phyloP scores from a whole-genome alignment of 2,113 vertebrate species.

The Arvicanthis niloticus region DNA sequence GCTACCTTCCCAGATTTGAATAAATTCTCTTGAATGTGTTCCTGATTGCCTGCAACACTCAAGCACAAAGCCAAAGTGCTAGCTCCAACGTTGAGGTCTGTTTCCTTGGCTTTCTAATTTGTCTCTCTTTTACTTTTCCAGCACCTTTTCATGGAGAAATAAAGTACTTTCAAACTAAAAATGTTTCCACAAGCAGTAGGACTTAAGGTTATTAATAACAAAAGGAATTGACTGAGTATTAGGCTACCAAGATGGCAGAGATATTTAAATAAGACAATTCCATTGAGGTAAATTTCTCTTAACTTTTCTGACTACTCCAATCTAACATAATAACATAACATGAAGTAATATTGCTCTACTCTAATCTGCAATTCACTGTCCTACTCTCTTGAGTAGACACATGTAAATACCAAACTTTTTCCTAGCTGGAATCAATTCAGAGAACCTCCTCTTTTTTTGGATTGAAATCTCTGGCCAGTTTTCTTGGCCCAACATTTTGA shows the following conservation, averaged over 20 bases:
- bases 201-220: slow-evolving; percentile 31
- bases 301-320: slow-evolving; percentile 54
- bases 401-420: slow-evolving; percentile 58
- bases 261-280: slow-evolving; percentile 27
- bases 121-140: not conserved
- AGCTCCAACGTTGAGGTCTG: not conserved
- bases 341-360: not conserved
- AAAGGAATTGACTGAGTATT: slow-evolving; percentile 44
- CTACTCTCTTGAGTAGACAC: not conserved
- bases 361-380: slow-evolving; percentile 9
- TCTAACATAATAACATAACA: slow-evolving; percentile 18
- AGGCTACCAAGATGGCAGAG: slow-evolving; percentile 12
- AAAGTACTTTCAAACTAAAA: slow-evolving; percentile 25
- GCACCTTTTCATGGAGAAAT: not conserved
- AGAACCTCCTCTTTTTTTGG: slow-evolving; percentile 61
- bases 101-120: not conserved
- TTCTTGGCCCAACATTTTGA: slow-evolving; percentile 62
- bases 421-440: slow-evolving; percentile 45
- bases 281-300: not conserved
- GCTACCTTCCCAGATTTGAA: not conserved
- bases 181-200: not conserved
- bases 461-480: slow-evolving; percentile 65
- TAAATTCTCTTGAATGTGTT: slow-evolving; percentile 19
- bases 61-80: not conserved
- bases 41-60: not conserved